A percentile compares a stretch with the other conserved stretches of the same genome.
These are phyloP conservation scores for Amphiprion percula DNA, from an alignment of 2,113 vertebrate species.

Conservation along the genomic window DNA sequence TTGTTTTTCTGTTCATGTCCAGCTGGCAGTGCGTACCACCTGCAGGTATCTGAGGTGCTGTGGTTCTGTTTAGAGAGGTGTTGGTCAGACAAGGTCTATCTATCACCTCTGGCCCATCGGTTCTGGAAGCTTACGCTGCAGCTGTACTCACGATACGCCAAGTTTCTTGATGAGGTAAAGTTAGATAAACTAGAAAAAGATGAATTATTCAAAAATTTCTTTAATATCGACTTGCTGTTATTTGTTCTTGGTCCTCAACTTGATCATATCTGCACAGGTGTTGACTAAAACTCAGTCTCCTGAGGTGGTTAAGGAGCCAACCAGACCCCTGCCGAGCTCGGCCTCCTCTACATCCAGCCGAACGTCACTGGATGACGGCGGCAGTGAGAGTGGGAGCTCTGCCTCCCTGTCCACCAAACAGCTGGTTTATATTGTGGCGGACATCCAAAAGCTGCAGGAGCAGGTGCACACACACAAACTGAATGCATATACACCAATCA, in stretches of 20 bases:
- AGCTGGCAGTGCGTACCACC: constrained; percentile 89
- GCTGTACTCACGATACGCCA: constrained; percentile 90
- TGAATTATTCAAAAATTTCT: background rate
- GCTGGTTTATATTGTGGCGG: constrained; percentile 88
- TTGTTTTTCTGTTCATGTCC: constrained; percentile 25
- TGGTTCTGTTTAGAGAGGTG: constrained; percentile 90
- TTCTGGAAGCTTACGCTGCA: constrained; percentile 96
- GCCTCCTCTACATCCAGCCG: constrained; percentile 84
- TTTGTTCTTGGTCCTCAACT: background rate
- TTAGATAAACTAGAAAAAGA: background rate
- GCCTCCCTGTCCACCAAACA: constrained; percentile 88
- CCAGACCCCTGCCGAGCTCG: constrained; percentile 87
- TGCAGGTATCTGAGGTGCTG: constrained; percentile 89
- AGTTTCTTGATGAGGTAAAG: constrained; percentile 91
- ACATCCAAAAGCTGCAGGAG: constrained; percentile 90
- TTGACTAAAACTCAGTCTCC: constrained; percentile 83
- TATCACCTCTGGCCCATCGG: constrained; percentile 89
- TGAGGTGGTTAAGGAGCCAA: constrained; percentile 86
- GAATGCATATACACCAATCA: background rate
- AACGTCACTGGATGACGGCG: constrained; percentile 85
- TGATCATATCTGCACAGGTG: constrained; percentile 79
- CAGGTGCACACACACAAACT: constrained; percentile 79
- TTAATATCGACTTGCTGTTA: background rate
- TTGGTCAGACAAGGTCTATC: constrained; percentile 92
- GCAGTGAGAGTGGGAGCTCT: constrained; percentile 81